Conservation (phyloP, 1,140 invertebrate species). For the Rhagoletis zephyria region DNA sequence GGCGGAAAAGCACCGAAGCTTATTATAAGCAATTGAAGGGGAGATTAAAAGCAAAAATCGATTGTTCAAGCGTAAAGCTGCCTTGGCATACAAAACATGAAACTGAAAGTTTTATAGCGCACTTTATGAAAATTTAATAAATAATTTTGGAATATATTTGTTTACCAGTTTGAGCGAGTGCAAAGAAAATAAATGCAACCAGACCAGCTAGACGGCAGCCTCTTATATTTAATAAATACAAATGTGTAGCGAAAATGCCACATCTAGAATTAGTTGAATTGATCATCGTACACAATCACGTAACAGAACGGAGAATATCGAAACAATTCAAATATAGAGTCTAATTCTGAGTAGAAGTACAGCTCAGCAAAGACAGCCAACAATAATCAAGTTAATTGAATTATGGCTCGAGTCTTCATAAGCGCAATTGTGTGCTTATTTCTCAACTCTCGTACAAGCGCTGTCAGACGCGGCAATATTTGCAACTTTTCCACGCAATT, state of each 20-base stretch:
- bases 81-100: background rate
- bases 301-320: background rate
- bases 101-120: background rate
- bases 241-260: background rate
- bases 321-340: background rate
- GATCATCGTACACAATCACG: background rate
- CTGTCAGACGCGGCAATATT: too few relatives aligned
- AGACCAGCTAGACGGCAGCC: too few relatives aligned
- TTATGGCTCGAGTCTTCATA: background rate
- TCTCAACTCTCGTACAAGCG: too few relatives aligned
- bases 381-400: constrained; percentile 10
- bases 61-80: background rate
- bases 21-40: background rate
- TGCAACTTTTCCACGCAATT: too few relatives aligned
- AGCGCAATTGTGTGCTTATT: too few relatives aligned
- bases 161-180: too few relatives aligned
- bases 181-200: too few relatives aligned
- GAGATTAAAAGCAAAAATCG: background rate
- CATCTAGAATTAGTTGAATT: background rate
- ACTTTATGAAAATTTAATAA: too few relatives aligned
- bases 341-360: background rate
- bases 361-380: background rate
- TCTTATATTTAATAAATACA: too few relatives aligned
- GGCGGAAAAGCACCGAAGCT: background rate
- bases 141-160: too few relatives aligned